These are phyloP conservation scores for Sakesphorus luctuosus DNA, from an alignment of 2,113 vertebrate species.

Conservation along the genomic window DNA sequence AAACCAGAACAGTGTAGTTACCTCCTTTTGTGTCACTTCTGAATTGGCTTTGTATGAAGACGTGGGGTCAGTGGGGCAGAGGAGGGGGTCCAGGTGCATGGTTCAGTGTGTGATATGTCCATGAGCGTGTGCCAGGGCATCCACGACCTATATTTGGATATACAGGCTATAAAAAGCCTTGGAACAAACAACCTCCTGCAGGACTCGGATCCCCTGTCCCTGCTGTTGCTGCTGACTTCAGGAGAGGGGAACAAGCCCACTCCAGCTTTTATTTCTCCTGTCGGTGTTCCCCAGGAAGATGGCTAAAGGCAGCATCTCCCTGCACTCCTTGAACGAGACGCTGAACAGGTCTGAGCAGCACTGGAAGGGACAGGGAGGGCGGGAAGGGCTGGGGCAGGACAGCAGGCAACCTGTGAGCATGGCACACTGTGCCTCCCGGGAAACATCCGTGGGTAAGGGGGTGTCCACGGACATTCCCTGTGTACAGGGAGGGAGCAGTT, in stretches of 20 bases:
- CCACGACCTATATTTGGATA: conserved; percentile 76
- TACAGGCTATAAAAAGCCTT: conserved; percentile 77
- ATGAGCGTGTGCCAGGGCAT: conserved; percentile 10
- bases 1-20: no score
- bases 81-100: fast-evolving
- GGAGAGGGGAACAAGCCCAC: neutral
- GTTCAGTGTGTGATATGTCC: neutral
- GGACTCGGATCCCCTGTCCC: conserved; percentile 5
- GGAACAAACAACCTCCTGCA: conserved; percentile 57
- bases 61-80: neutral
- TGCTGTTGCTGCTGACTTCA: neutral
- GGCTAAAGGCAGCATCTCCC: conserved; percentile 65
- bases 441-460: fast-evolving
- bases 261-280: neutral
- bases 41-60: neutral
- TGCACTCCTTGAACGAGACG: conserved; percentile 66
- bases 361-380: neutral
- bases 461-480: fast-evolving
- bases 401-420: neutral
- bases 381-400: neutral
- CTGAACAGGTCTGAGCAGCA: conserved; percentile 69
- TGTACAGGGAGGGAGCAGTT: neutral
- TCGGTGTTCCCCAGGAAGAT: conserved; percentile 57
- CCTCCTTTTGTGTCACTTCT: neutral
- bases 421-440: neutral